Evolutionary conservation across 2,888 invertebrate genomes (phyloP), one percentile per base, ranked within the genome.

Genomic region (Selenia dentaria): DNA sequence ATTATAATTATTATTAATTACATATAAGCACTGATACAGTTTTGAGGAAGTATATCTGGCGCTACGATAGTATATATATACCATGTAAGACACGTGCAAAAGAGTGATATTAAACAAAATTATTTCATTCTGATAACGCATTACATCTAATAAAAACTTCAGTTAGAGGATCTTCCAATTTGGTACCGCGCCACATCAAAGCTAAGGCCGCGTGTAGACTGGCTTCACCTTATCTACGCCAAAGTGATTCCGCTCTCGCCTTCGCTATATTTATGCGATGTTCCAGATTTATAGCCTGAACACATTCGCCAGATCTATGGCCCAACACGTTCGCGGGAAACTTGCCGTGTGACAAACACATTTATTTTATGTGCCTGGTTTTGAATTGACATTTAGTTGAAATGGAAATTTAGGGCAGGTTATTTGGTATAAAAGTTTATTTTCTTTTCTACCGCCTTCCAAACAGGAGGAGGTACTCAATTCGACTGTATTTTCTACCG

Each of bases 181-280:
- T 16, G 45, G 62, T 51, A 46, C 59, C 65, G 37, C 27, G 45
- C 45, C 25, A 54, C 50, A 34, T 20, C 37, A 49, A 40, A 46
- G 41, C 50, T 59, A 62, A 64, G 58, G 62, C 62, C 49, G 58
- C 60, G 47, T 56, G 57, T 57, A 57, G 64, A 65, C 70, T 67
- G 59, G 65, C 72, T 67, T 62, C 72, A 73, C 73, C 70, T 79
- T 82, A 80, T 79, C 79, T 75, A 47, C 54, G 68, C 57, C 67
- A 67, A 79, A 81, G 76, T 80, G 79, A 81, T 76, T 80, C 72
- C 69, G 64, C 59, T 54, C 54, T 54, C 54, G 59, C 54, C 62
- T 54, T 61, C 61, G 64, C 67, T 64, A 71, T 74, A 79, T 80
- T 80, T 79, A 79, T 74, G 70, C 41, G 41, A 37, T 48, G 57